Percentiles rank a stretch among this genome's conserved stretches.
Evolutionary conservation across 2,888 invertebrate species (phyloP).

Genomic region (Eurois occulta): DNA sequence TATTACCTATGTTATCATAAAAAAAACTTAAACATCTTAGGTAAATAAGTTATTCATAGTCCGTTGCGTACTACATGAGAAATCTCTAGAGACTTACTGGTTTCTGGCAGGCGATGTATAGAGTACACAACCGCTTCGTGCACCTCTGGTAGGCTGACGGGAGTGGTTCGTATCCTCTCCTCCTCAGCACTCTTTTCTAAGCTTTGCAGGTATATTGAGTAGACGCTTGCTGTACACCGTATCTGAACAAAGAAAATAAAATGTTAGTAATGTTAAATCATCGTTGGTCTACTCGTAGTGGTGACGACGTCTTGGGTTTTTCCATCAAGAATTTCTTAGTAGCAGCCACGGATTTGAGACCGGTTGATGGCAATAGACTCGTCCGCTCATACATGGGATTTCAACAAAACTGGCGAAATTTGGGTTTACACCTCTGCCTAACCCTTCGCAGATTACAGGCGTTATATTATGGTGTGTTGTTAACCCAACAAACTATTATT

Average conservation of each 20-base stretch:
- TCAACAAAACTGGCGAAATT: not conserved
- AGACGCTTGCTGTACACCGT: conserved; percentile 85
- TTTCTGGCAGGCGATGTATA: conserved; percentile 82
- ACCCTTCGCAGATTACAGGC: not conserved
- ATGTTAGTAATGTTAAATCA: not conserved
- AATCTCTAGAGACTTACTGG: conserved; percentile 73
- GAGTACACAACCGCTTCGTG: conserved; percentile 83
- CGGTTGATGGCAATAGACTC: not conserved
- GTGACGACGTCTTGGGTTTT: not conserved
- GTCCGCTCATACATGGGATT: not conserved
- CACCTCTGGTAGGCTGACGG: conserved; percentile 78
- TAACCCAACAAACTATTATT: not conserved
- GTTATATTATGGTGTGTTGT: not conserved
- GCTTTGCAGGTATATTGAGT: conserved; percentile 84
- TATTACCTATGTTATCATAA: not conserved
- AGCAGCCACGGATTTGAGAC: not conserved
- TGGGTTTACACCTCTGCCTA: not conserved
- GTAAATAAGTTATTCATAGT: conserved; percentile 32
- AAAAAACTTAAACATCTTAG: conserved; percentile 5
- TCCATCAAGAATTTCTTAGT: not conserved
- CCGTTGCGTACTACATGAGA: conserved; percentile 3
- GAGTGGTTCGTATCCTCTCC: conserved; percentile 80
- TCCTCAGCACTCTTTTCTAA: conserved; percentile 84
- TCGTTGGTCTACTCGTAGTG: no score
- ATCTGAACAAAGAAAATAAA: conserved; percentile 72